Evolutionary conservation across 2,113 vertebrate genomes (phyloP).

Genomic region (Anhinga rufa): DNA sequence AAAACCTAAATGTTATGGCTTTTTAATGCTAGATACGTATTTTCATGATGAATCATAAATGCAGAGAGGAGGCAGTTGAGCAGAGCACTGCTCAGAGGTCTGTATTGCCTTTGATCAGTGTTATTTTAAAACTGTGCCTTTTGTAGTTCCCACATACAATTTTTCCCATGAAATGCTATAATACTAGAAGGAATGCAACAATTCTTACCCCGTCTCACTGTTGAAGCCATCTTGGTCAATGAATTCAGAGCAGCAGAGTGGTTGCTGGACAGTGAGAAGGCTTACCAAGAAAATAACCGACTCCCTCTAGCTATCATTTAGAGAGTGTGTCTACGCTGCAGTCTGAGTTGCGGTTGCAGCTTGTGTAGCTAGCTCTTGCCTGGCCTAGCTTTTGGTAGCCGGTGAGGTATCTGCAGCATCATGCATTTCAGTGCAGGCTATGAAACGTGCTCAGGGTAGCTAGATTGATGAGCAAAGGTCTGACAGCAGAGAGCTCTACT

Average conservation of each 20-base stretch:
- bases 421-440: not conserved
- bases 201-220: not conserved
- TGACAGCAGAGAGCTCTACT: not conserved
- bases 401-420: not conserved
- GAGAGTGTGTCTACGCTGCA: not conserved
- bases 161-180: not conserved
- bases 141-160: not conserved
- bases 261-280: not conserved
- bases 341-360: not conserved
- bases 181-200: not conserved
- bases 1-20: not conserved
- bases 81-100: not conserved
- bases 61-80: not conserved
- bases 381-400: not conserved
- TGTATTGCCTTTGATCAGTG: not conserved
- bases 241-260: not conserved
- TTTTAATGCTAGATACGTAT: not conserved
- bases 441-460: not conserved
- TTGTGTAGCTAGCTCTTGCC: not conserved
- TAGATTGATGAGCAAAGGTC: not conserved
- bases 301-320: not conserved
- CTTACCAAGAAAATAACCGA: not conserved
- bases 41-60: not conserved
- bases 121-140: constrained; percentile 7
- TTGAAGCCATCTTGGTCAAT: not conserved